A percentile compares a stretch with the other conserved stretches of the same genome.
These are phyloP conservation scores for Holothuria scabra DNA, from an alignment of 53 echinoderm and acorn worm genomes.

Conservation along the genomic window DNA sequence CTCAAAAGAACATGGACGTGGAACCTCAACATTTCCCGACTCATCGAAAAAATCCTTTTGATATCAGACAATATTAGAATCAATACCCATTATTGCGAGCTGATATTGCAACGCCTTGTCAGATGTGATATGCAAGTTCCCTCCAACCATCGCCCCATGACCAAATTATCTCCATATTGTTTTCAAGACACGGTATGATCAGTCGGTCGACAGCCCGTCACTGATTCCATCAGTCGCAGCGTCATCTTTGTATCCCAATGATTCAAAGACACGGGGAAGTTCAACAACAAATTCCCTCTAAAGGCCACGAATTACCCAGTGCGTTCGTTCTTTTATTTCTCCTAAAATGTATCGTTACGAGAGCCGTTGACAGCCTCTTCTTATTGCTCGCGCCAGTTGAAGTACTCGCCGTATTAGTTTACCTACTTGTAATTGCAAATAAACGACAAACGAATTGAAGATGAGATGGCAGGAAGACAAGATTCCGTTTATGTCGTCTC, in stretches of 20 bases:
- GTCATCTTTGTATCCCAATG: slow-evolving; percentile 8
- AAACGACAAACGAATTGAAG: slow-evolving; percentile 3
- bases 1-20: too few relatives aligned
- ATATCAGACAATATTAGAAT: too few relatives aligned
- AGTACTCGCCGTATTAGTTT: slow-evolving; percentile 27
- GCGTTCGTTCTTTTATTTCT: background rate
- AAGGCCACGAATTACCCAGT: slow-evolving; percentile 12
- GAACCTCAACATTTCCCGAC: too few relatives aligned
- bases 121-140: too few relatives aligned
- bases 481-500: background rate
- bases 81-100: too few relatives aligned
- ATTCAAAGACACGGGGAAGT: slow-evolving; percentile 9
- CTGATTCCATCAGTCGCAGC: background rate
- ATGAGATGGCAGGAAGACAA: background rate
- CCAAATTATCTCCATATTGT: too few relatives aligned
- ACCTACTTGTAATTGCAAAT: slow-evolving; percentile 43
- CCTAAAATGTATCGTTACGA: background rate
- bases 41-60: too few relatives aligned
- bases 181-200: too few relatives aligned
- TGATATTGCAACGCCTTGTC: too few relatives aligned
- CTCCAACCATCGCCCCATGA: too few relatives aligned
- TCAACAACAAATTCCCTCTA: slow-evolving; percentile 16
- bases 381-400: slow-evolving; percentile 33
- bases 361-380: slow-evolving; percentile 28
- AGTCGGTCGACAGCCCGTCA: too few relatives aligned